phyloP scores from a whole-genome alignment of 2,888 invertebrate species.

The Sinopyrophorus schimmeli region DNA sequence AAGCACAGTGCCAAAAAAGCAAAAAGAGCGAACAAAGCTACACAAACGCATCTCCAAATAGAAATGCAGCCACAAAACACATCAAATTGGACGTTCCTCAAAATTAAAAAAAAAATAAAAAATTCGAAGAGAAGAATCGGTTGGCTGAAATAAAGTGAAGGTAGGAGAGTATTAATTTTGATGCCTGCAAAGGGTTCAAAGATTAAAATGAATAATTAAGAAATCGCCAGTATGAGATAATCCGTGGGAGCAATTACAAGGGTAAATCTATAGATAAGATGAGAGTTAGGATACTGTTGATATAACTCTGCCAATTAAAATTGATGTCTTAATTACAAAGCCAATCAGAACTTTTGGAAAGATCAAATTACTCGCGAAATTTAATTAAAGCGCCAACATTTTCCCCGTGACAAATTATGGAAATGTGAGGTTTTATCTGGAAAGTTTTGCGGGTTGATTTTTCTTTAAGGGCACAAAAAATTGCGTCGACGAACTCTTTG shows the following conservation, averaged over 20 bases:
- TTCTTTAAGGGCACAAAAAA: background rate
- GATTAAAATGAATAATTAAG: conserved; percentile 31
- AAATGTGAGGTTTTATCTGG: conserved; percentile 10
- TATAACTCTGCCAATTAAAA: conserved; percentile 52
- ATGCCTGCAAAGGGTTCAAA: conserved; percentile 18
- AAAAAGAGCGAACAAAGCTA: too few relatives aligned
- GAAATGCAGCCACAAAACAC: too few relatives aligned
- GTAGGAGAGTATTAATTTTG: conserved; percentile 11
- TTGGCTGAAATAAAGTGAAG: background rate
- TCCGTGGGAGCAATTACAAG: conserved; percentile 51
- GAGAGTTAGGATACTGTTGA: conserved; percentile 35
- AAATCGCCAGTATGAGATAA: conserved; percentile 42
- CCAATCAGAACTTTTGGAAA: conserved; percentile 52
- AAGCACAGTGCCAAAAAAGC: too few relatives aligned
- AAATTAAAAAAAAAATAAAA: conserved; percentile 12
- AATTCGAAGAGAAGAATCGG: conserved; percentile 1
- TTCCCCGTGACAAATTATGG: conserved; percentile 23
- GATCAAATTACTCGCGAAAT: conserved; percentile 50
- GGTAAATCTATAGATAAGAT: conserved; percentile 47
- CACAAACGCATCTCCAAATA: too few relatives aligned
- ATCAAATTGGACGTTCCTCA: too few relatives aligned
- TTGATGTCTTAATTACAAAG: conserved; percentile 55
- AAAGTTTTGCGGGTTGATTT: conserved; percentile 2
- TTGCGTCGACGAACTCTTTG: background rate
- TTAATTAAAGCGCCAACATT: conserved; percentile 41